Conservation (phyloP, 2,888 invertebrate species). For the Nymphalis polychloros region DNA sequence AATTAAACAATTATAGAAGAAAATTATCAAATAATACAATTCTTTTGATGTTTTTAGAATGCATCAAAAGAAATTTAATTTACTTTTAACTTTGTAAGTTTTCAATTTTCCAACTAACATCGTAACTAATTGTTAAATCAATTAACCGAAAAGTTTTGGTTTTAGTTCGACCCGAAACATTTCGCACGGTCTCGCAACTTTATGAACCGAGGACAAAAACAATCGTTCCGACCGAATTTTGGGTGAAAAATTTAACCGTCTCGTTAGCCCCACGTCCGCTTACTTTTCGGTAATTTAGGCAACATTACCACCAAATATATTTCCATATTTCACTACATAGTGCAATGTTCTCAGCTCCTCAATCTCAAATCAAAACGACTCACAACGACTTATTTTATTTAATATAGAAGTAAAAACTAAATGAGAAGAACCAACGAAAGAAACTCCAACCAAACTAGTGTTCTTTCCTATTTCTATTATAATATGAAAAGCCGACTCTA, state of each 20-base stretch:
- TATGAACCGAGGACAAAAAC: constrained; percentile 41
- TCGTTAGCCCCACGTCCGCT: constrained; percentile 40
- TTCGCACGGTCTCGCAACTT: constrained; percentile 20
- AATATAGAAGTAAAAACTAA: too few species aligned
- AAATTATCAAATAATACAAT: too few species aligned
- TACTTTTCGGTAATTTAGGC: constrained; percentile 25
- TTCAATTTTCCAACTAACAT: neutral
- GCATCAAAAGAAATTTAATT: too few species aligned
- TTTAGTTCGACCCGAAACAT: constrained; percentile 17
- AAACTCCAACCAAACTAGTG: too few species aligned
- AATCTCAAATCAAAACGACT: too few species aligned
- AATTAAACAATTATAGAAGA: too few species aligned
- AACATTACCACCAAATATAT: neutral
- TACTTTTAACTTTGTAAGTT: neutral
- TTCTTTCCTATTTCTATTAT: too few species aligned
- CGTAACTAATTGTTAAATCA: constrained; percentile 32
- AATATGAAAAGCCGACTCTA: too few species aligned
- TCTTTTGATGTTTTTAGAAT: too few species aligned
- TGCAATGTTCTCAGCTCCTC: neutral
- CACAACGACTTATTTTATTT: too few species aligned
- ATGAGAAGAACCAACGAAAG: too few species aligned
- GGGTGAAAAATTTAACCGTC: constrained; percentile 41
- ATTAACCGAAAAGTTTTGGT: constrained; percentile 29
- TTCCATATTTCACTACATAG: neutral
- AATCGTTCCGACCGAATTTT: constrained; percentile 19